A percentile compares a stretch with the other conserved stretches of the same genome.
phyloP scores from a whole-genome alignment of 37 sponge, comb jelly and placozoan genomes.

The Aphrocallistes beatrix region DNA sequence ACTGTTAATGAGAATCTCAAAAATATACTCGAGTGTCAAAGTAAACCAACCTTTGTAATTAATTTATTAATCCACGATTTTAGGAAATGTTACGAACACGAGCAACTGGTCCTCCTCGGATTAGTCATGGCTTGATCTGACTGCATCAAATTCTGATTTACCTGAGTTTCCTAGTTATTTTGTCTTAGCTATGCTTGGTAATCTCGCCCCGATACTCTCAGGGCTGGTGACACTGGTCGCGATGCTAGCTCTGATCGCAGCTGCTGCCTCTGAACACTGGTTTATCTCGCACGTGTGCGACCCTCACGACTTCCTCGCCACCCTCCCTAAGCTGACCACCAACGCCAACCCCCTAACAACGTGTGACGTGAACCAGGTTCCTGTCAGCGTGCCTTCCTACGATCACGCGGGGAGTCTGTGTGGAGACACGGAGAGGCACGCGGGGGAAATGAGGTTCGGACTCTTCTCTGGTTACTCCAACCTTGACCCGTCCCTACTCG shows the following conservation, averaged over 20 bases:
- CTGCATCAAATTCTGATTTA: too few relatives aligned
- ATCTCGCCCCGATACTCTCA: neutral
- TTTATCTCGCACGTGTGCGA: neutral
- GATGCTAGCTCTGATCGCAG: constrained; percentile 14
- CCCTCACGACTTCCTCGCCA: neutral
- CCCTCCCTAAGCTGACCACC: neutral
- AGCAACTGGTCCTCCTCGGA: too few relatives aligned
- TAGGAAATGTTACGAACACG: too few relatives aligned
- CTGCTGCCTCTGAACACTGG: neutral
- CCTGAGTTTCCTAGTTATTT: too few relatives aligned
- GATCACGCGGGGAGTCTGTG: neutral
- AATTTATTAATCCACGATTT: too few relatives aligned
- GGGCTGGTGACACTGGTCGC: constrained; percentile 1
- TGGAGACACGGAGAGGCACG: neutral
- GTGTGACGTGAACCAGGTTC: neutral
- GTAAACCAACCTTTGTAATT: too few relatives aligned
- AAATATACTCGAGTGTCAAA: too few relatives aligned
- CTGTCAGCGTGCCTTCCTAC: neutral
- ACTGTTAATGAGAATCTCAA: too few relatives aligned
- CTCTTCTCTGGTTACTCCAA: neutral
- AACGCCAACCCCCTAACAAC: too few relatives aligned
- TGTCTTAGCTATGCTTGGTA: too few relatives aligned
- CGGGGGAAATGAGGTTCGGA: neutral
- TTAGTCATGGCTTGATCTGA: too few relatives aligned
- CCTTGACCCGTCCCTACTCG: neutral